Evolutionary conservation across 2,888 invertebrate genomes (phyloP), one percentile per base, ranked within the genome.

Genomic region (Scrobipalpa atriplicella): DNA sequence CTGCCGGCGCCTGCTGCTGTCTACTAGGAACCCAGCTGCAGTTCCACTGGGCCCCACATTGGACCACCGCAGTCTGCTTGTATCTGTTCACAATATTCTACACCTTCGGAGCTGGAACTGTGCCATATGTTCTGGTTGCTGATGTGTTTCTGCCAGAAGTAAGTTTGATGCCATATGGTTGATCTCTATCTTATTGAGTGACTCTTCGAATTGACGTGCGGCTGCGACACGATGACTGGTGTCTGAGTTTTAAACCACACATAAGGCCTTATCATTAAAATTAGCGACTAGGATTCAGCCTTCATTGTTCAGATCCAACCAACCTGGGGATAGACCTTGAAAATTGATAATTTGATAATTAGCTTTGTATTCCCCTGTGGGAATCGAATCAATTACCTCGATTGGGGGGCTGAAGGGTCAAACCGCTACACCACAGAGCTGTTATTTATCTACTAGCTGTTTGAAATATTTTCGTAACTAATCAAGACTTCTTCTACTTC

Each of bases 91-190:
- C 52, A 11, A 43, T 60, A 10, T 70, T 73, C 0, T 83, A 75
- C 66, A 81, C 79, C 0, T 66, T 82, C 1, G 87, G 89, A 2
- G 81, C 84, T 0, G 87, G 87, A 0, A 86, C 83, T 0, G 78
- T 87, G 10, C 84, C 87, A 0, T 81, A 73, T 39, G 80, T 87
- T 1, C 63, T 87, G 1, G 63, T 79, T 0, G 78, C 83, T 61
- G 88, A 89, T 65, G 69, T 86, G 0, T 87, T 86, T 64, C 66
- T 87, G 52, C 87, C 88, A 18, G 84, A 88, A 79, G 88, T 86
- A 56, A 67, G 72, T 39, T 58, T 39, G 8, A 67, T 18, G 18
- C 8, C n/a, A 6, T 47, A 29, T 13, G 1, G 47, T n/a, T 47
- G n/a, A n/a, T 47, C 1, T 16, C 29, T 2, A 2, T 29, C 29